Conservation (phyloP, 2,113 vertebrate genomes). For the Agapornis roseicollis region DNA sequence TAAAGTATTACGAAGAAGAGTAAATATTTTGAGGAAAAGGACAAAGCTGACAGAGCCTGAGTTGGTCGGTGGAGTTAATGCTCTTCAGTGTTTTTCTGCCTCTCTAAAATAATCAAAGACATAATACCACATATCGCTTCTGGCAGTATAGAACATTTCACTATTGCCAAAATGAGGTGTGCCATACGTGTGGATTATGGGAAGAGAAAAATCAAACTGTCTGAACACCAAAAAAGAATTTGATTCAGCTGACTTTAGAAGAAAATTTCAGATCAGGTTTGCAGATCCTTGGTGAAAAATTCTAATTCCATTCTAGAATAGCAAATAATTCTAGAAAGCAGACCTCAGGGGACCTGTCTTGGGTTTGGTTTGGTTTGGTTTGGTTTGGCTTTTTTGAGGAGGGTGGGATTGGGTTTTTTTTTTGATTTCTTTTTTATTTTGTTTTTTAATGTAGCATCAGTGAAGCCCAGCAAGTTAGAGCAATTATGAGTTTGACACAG, state of each 20-base stretch:
- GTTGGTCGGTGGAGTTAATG: not conserved
- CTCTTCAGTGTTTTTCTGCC: not conserved
- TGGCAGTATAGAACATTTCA: not conserved
- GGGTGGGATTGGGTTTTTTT: not conserved
- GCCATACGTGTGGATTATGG: not conserved
- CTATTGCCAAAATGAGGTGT: not conserved
- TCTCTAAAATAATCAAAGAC: not conserved
- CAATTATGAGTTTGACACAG: not conserved
- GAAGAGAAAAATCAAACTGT: not conserved
- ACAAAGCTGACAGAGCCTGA: not conserved
- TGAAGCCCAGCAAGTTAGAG: not conserved
- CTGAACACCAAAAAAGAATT: not conserved
- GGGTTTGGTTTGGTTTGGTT: not conserved
- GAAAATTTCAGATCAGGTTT: not conserved
- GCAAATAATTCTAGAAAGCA: not conserved
- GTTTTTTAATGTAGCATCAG: not conserved
- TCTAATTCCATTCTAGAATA: not conserved
- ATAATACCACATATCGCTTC: not conserved
- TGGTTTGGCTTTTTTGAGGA: not conserved
- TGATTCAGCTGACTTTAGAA: not conserved
- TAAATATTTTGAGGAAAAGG: constrained; percentile 39
- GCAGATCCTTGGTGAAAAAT: constrained; percentile 3
- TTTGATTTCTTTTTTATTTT: not conserved
- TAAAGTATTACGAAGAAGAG: not conserved
- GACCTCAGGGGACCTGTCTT: not conserved